Evolutionary conservation across 2,888 invertebrate genomes (phyloP), one percentile per base, ranked within the genome.

Genomic region (Melanostoma scalare): DNA sequence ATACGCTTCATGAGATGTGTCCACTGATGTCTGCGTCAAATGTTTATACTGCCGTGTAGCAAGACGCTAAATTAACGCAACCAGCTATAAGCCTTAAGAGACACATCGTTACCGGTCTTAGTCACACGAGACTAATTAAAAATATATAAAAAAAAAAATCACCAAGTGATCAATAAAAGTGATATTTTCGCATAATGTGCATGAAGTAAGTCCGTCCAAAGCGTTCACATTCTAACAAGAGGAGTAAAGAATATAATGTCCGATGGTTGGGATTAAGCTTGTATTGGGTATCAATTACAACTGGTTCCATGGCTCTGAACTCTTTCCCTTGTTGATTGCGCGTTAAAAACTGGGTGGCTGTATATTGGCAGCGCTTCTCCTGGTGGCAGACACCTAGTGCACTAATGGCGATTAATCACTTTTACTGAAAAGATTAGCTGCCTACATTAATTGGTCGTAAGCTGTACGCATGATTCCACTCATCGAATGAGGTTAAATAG

Each of bases 381-480:
- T 38, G 53, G 36, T 50, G 30, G 48, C 48, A 61, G 60, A 52
- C 77, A 63, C 63, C 73, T 72, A 63, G 79, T 58, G 69, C 84
- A 67, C 74, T 84, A 78, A 79, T 78, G 84, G 69, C 84, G 69
- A 84, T 84, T 79, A 84, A 84, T 79, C 84, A 84, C 79, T 74
- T 67, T 79, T 84, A 74, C 71, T 74, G 10, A 75, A 67, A 67
- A 74, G 79, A 79, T 84, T 65, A 84, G 84, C 71, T 84, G 79
- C 79, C 71, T 74, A 74, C 74, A 78, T 74, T 84, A 82, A 82
- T 82, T 74, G 69, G 69, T 79, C 58, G 82, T 78, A 78, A 78
- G 78, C 63, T 65, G 63, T 55, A 73, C 58, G 82, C 65, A 63
- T 65, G 63, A 63, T 60, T 72, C 50, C 48, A 20, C 67, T 74